Conservation (phyloP, 2,888 invertebrate species). For the Cecidostiba fungosa region DNA sequence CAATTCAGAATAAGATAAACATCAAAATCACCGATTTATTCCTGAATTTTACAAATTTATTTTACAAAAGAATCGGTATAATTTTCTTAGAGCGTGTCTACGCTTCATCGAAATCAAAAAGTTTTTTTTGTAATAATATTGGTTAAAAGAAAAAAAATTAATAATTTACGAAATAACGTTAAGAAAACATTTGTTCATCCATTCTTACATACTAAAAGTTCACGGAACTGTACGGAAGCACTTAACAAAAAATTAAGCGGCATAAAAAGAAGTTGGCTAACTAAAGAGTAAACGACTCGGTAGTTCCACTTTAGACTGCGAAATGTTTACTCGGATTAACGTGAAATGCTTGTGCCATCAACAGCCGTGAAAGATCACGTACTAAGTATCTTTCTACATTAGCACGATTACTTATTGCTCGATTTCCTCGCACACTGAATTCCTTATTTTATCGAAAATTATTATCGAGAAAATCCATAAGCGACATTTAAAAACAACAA, state of each 20-base stretch:
- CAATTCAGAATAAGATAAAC: slow-evolving; percentile 64
- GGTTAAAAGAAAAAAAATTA: background rate
- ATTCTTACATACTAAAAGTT: slow-evolving; percentile 1
- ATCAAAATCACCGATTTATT: slow-evolving; percentile 12
- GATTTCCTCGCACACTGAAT: background rate
- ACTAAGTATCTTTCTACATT: background rate
- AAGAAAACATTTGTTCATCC: background rate
- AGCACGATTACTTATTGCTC: background rate
- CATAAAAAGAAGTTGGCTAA: background rate
- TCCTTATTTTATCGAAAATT: background rate
- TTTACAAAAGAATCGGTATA: background rate
- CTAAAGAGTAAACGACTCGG: slow-evolving; percentile 21
- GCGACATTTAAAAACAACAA: background rate
- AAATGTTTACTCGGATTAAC: background rate
- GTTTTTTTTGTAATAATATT: background rate
- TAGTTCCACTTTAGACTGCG: background rate
- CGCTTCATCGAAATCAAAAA: background rate
- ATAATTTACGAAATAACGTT: background rate
- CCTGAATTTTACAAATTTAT: background rate
- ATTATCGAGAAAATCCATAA: background rate
- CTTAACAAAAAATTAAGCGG: background rate
- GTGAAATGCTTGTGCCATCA: background rate
- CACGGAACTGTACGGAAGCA: slow-evolving; percentile 26
- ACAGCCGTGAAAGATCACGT: background rate
- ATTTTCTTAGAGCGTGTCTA: background rate